phyloP scores from a whole-genome alignment of 2,888 invertebrate species.

The Scotopteryx bipunctaria region DNA sequence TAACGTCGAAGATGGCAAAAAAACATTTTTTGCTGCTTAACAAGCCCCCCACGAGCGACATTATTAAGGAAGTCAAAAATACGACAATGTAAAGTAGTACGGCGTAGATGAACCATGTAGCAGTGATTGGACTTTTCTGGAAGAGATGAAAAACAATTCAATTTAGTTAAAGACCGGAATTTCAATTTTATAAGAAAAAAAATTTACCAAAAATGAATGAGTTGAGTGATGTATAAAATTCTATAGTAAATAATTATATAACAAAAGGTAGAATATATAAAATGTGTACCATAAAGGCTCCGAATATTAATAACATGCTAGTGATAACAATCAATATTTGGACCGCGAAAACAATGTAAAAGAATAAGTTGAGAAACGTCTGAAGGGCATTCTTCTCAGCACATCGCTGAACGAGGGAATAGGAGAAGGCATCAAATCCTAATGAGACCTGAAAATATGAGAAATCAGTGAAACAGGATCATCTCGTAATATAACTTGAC shows the following conservation, averaged over 20 bases:
- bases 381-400: background rate
- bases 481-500: background rate
- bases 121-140: background rate
- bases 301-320: slow-evolving; percentile 2
- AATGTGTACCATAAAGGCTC: background rate
- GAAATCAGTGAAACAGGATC: background rate
- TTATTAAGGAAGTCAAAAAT: background rate
- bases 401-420: too few species aligned
- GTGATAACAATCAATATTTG: background rate
- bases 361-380: background rate
- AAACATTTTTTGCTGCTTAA: background rate
- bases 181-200: too few species aligned
- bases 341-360: background rate
- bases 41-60: background rate
- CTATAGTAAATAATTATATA: too few species aligned
- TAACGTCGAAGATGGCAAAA: background rate
- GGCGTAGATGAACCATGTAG: background rate
- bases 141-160: too few species aligned
- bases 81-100: background rate
- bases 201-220: too few species aligned
- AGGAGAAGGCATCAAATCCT: too few species aligned
- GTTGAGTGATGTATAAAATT: too few species aligned
- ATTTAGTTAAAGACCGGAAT: too few species aligned
- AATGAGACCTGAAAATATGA: background rate
- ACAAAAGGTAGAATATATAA: too few species aligned